A percentile compares a stretch with the other conserved stretches of the same genome.
Conservation (phyloP, 1,140 invertebrate species). For the Campodea augens region DNA sequence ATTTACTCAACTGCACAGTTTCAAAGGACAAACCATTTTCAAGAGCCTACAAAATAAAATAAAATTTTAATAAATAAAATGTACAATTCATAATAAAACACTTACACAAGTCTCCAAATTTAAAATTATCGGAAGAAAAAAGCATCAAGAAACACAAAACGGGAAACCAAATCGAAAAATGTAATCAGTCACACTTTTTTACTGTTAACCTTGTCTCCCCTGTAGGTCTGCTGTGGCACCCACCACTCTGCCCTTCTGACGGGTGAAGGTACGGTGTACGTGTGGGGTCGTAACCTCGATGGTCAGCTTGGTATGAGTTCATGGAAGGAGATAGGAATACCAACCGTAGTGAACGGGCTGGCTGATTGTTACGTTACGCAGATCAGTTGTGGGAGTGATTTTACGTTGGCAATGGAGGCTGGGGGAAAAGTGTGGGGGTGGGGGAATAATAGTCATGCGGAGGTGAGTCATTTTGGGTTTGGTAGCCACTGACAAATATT, state of each 20-base stretch:
- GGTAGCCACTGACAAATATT: background rate
- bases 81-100: no score
- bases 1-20: no score
- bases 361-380: slow-evolving; percentile 24
- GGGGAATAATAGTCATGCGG: slow-evolving; percentile 39
- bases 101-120: no score
- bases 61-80: no score
- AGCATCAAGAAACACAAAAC: no score
- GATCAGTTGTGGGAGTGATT: slow-evolving; percentile 45
- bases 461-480: slow-evolving; percentile 21
- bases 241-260: slow-evolving; percentile 46
- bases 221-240: slow-evolving; percentile 40
- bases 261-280: slow-evolving; percentile 38
- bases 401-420: slow-evolving; percentile 41
- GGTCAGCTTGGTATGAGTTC: slow-evolving; percentile 45
- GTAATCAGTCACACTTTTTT: slow-evolving; percentile 3
- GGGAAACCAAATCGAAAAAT: background rate
- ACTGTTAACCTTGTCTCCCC: slow-evolving; percentile 3
- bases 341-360: slow-evolving; percentile 23
- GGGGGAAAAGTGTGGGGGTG: slow-evolving; percentile 35
- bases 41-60: no score
- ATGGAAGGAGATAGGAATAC: slow-evolving; percentile 27
- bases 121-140: no score
- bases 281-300: slow-evolving; percentile 48
- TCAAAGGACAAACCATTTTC: no score